These are phyloP conservation scores for Salvelinus sp. DNA, from an alignment of 2,113 vertebrate species.

Conservation along the genomic window DNA sequence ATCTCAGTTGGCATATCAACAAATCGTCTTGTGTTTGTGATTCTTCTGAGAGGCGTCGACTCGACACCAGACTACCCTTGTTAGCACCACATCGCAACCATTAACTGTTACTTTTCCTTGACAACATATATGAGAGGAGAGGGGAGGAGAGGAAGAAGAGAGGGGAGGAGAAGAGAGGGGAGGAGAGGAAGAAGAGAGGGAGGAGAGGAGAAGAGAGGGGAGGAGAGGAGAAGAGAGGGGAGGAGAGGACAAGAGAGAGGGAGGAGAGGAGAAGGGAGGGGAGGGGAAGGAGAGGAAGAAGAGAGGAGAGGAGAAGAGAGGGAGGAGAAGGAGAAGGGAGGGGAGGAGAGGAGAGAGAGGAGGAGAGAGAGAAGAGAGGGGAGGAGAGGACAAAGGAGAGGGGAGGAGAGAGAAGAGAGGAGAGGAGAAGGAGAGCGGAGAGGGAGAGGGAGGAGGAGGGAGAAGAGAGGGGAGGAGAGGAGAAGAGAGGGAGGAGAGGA, in stretches of 20 bases:
- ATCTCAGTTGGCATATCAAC: background rate
- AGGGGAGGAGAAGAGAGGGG: background rate
- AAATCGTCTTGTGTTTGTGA: background rate
- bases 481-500: too few relatives aligned
- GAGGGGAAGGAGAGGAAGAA: background rate
- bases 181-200: background rate
- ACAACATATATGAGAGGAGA: background rate
- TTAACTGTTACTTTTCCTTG: background rate
- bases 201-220: rapidly evolving
- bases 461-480: too few relatives aligned
- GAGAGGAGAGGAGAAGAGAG: background rate
- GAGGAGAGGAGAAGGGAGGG: background rate
- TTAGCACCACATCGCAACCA: background rate
- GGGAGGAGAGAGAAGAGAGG: background rate
- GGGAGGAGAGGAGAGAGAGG: background rate
- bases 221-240: background rate
- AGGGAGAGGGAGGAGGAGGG: too few relatives aligned
- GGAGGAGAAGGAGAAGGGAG: background rate
- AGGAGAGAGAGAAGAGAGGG: background rate
- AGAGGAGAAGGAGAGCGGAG: too few relatives aligned
- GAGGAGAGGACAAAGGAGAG: too few relatives aligned
- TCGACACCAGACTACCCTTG: background rate
- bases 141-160: background rate
- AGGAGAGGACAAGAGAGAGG: background rate
- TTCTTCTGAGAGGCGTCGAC: background rate